phyloP scores from a whole-genome alignment of 2,113 vertebrate species.

The Dasyprocta punctata region DNA sequence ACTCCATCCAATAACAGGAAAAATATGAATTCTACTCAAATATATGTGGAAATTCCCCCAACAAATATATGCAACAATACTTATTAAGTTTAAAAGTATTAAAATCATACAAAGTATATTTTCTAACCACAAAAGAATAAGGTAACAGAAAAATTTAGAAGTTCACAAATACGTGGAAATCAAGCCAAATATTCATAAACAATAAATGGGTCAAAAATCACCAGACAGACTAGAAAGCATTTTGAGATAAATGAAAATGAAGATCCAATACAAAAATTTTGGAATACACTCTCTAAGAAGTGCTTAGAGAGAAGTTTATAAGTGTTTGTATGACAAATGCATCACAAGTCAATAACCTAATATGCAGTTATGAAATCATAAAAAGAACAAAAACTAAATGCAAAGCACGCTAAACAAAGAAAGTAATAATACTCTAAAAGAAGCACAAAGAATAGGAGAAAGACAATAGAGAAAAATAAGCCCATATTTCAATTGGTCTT shows the following conservation, averaged over 20 bases:
- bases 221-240: background rate
- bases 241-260: constrained; percentile 24
- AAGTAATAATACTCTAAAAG: background rate
- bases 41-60: background rate
- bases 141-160: background rate
- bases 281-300: background rate
- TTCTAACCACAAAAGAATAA: background rate
- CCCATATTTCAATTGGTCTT: background rate
- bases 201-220: background rate
- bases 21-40: background rate
- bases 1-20: background rate
- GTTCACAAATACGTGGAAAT: background rate
- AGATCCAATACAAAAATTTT: background rate
- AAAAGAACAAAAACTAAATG: background rate
- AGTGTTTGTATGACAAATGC: background rate
- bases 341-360: background rate
- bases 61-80: background rate
- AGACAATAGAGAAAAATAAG: background rate
- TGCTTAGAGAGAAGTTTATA: background rate
- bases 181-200: background rate
- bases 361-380: background rate
- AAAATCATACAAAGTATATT: background rate
- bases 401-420: background rate
- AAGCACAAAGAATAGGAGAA: background rate
- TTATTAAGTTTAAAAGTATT: background rate